These are phyloP conservation scores for Corythaeola cristata DNA, from an alignment of 2,113 vertebrate species.

Conservation along the genomic window DNA sequence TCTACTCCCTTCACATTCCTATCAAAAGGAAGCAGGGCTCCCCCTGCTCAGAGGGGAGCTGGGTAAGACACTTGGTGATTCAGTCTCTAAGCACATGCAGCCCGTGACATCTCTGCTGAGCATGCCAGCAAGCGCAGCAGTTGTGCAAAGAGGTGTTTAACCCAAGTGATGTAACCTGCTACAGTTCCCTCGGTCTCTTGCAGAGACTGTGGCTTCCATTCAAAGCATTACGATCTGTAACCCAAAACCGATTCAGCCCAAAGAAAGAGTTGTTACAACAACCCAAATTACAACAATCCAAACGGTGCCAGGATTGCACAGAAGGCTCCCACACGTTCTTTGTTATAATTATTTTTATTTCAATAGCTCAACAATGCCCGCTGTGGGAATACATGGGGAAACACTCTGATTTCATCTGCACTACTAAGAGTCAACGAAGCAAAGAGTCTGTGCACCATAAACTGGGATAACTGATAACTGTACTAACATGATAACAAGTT, in stretches of 20 bases:
- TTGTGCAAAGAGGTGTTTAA: conserved; percentile 10
- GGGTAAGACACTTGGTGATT: not conserved
- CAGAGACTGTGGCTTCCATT: conserved; percentile 2
- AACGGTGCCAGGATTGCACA: not conserved
- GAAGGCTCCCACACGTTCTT: not conserved
- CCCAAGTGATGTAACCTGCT: not conserved
- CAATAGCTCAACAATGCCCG: not conserved
- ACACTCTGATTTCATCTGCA: not conserved
- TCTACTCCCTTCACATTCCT: not conserved
- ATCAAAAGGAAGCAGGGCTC: not conserved
- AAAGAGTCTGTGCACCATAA: not conserved
- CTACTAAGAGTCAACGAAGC: not conserved
- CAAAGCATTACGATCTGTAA: not conserved
- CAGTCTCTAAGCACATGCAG: not conserved
- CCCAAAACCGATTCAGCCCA: not conserved
- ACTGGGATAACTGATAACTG: not conserved
- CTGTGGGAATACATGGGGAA: not conserved
- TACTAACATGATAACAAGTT: not conserved
- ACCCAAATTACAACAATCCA: not conserved
- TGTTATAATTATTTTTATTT: conserved; percentile 2
- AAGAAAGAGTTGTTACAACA: conserved; percentile 38
- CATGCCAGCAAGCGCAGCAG: not conserved
- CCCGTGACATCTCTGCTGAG: not conserved
- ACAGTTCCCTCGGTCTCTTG: not conserved
- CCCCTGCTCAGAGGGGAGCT: not conserved